Conservation (phyloP, 2,113 vertebrate genomes). For the Aegotheles bennettii region DNA sequence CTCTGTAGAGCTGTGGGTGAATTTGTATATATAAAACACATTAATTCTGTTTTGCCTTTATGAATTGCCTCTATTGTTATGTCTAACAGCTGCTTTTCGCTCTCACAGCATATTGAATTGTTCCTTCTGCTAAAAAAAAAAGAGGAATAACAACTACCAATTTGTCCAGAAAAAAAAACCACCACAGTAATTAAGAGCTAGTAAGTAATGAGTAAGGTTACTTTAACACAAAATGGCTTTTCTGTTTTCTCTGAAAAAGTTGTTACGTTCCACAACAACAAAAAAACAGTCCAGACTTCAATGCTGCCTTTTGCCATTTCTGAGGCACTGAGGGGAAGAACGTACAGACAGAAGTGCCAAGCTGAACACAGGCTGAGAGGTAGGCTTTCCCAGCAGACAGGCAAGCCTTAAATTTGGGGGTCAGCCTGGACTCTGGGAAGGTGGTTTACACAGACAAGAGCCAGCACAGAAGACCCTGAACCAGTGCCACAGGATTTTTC, state of each 20-base stretch:
- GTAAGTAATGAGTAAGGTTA: not conserved
- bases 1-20: not conserved
- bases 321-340: not conserved
- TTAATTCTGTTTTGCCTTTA: not conserved
- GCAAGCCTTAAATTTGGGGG: accelerated
- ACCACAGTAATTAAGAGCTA: not conserved
- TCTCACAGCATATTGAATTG: not conserved
- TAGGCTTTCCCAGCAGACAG: not conserved
- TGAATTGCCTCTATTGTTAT: not conserved
- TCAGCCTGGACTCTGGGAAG: not conserved
- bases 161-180: not conserved
- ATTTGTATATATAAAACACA: not conserved
- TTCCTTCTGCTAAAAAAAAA: not conserved
- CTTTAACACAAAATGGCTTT: not conserved
- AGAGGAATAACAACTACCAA: not conserved
- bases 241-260: not conserved
- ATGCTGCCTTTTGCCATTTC: accelerated
- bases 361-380: not conserved
- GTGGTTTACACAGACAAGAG: not conserved
- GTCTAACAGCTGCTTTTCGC: not conserved
- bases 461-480: not conserved
- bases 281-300: not conserved
- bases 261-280: not conserved
- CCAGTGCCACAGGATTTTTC: not conserved
- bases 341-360: not conserved